Evolutionary conservation across 2,888 invertebrate species (phyloP).

Genomic region (Clivina fossor): DNA sequence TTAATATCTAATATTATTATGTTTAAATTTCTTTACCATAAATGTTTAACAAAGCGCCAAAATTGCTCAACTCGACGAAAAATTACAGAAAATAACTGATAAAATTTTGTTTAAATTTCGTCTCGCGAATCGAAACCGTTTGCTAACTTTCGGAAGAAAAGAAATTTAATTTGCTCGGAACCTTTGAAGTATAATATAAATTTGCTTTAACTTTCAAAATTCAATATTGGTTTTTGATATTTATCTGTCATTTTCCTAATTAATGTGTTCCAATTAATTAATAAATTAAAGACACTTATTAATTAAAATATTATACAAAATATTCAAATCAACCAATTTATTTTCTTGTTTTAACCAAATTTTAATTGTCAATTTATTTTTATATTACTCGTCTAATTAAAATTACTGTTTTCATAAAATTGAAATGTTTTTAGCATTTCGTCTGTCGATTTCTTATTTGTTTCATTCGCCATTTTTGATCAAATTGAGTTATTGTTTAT

Average conservation of each 20-base stretch:
- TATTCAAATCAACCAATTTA: no score
- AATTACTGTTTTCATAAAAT: no score
- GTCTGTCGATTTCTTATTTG: no score
- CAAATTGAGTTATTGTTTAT: no score
- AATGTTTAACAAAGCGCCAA: no score
- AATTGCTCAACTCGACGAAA: conserved; percentile 25
- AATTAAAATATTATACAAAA: neutral
- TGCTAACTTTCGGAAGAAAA: conserved; percentile 9
- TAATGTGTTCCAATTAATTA: conserved; percentile 1
- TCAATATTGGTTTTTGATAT: conserved; percentile 14
- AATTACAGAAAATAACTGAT: conserved; percentile 20
- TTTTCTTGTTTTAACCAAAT: neutral
- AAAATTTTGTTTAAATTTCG: conserved; percentile 25
- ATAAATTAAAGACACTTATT: neutral
- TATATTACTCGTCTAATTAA: neutral
- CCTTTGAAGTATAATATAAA: conserved; percentile 1
- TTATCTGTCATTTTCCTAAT: neutral
- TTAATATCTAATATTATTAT: no score
- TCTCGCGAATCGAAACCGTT: conserved; percentile 2
- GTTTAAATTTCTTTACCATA: no score
- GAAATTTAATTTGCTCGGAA: conserved; percentile 23
- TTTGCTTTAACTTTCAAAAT: conserved; percentile 4
- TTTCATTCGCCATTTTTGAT: no score
- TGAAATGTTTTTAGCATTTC: no score
- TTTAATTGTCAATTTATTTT: neutral